Evolutionary conservation across 2,113 vertebrate species (phyloP).

Genomic region (Saccopteryx bilineata): DNA sequence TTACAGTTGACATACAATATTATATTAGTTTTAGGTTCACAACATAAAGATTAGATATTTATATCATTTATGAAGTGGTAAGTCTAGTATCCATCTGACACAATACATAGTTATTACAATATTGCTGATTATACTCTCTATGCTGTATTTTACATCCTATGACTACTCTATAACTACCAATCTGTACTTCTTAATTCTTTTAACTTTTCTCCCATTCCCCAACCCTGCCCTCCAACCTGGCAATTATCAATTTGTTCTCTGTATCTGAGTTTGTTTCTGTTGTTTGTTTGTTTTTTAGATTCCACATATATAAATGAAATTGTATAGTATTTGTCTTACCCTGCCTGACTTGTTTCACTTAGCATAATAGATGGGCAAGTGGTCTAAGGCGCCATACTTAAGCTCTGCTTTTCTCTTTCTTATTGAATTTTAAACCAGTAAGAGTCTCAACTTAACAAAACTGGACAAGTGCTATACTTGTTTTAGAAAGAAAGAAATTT

Average conservation of each 20-base stretch:
- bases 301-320: neutral
- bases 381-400: neutral
- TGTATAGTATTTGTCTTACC: neutral
- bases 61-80: neutral
- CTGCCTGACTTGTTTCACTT: neutral
- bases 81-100: neutral
- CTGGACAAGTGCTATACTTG: neutral
- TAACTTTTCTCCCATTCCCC: neutral
- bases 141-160: neutral
- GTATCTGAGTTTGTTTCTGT: neutral
- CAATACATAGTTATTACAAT: neutral
- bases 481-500: neutral
- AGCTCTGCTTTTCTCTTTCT: neutral
- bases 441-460: neutral
- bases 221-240: neutral
- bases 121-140: neutral
- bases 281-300: neutral
- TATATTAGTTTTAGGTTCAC: neutral
- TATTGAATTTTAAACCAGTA: neutral
- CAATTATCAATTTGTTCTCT: neutral
- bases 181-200: neutral
- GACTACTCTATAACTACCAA: neutral
- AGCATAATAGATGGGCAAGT: neutral
- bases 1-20: neutral
- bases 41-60: neutral